phyloP scores from a whole-genome alignment of 2,113 vertebrate species.

The Crotophaga sulcirostris region DNA sequence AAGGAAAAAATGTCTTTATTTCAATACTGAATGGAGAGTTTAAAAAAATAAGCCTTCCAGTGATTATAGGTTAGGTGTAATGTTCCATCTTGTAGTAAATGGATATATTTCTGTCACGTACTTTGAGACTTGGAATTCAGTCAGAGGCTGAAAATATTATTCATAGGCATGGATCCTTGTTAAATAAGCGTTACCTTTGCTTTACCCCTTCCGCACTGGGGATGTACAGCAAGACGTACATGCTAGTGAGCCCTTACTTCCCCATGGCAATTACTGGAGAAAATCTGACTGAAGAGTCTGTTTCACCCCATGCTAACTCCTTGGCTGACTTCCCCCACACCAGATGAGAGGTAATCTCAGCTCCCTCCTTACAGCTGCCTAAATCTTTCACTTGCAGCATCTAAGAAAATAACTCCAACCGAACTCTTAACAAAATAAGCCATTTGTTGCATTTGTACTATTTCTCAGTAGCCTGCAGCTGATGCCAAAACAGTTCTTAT shows the following conservation, averaged over 20 bases:
- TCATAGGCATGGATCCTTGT: neutral
- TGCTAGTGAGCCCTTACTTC: neutral
- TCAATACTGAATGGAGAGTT: neutral
- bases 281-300: neutral
- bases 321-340: neutral
- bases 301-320: neutral
- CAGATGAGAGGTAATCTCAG: neutral
- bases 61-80: neutral
- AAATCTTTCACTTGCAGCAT: neutral
- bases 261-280: neutral
- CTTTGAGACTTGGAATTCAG: neutral
- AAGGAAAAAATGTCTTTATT: neutral
- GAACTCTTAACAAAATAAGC: neutral
- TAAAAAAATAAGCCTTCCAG: neutral
- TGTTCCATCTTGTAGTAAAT: neutral
- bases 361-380: neutral
- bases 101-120: neutral
- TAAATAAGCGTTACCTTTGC: neutral
- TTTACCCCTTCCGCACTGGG: neutral
- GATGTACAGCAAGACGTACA: neutral
- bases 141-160: slow-evolving; percentile 19
- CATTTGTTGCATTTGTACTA: neutral
- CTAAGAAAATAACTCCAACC: neutral
- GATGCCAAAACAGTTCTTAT: neutral
- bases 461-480: neutral